Base-by-base conservation (phyloP, 2,113 vertebrate species). In the Mesembrinibis cayennensis region DNA sequence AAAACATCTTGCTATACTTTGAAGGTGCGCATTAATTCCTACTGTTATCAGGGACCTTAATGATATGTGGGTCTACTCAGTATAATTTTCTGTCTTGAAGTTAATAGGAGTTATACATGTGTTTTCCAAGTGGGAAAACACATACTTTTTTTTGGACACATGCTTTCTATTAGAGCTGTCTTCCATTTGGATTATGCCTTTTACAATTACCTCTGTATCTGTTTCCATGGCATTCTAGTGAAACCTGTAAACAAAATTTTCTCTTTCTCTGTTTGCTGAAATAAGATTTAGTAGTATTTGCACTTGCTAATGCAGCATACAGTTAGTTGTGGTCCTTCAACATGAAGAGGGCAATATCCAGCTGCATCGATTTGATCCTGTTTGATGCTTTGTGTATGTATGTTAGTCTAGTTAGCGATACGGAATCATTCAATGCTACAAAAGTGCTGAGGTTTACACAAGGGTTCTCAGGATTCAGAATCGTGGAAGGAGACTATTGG, bases 211-310 rank as follows among this genome's bases (percentile, higher is more conserved):
- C 94, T 95, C 93, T 90, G 36, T 89, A 71, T 94, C 91, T 79
- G 91, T 97, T 97, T 97, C 94, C 94, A 95, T 96, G 93, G 93
- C 77, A 90, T 97, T 97, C 85, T 82, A 86, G 56, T 55, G 79
- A 91, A 97, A 95, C 76, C 82, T 87, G 76, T 89, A 97, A 95
- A 94, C 87, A 92, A 90, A 95, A 73, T 97, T 92, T 84, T 89
- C 80, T 63, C 62, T 65, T 87, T 85, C 69, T 73, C 30, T 76
- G 59, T 72, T 87, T 74, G 56, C 72, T 84, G 79, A 58, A 86
- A 83, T 52, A 84, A 66, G 88, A 90, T 89, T 95, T 96, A 32
- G 26, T 79, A 34, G 77, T 25, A 23, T 44, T 78, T 65, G 55
- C 58, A 58, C 72, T 34, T 94, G 65, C 74, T 91, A 8, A 71